Evolutionary conservation across 2,797 vertebrate species (phyloP), one percentile per base, ranked within the genome.

Genomic region (Sebastes melanostomus): DNA sequence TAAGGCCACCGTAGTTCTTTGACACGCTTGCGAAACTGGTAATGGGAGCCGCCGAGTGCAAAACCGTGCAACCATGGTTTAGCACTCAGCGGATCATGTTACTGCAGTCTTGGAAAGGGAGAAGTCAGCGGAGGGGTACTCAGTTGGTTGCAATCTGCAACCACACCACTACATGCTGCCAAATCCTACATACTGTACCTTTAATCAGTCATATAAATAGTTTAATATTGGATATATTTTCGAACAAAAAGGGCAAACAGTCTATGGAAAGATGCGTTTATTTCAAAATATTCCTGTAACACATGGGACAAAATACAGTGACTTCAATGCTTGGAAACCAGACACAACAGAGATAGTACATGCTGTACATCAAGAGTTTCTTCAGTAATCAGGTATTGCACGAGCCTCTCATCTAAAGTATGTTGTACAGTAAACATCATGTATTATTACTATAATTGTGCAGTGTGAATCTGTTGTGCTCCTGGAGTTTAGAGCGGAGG

Each of bases 261-360:
- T 82, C 55, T 90, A 86, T 92, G 90, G 87, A 92, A 95, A 94
- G 86, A 91, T 89, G 80, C 72, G 54, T 95, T 94, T 94, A 94
- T 93, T 94, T 93, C 77, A 95, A 95, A 94, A 95, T 94, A 94
- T 89, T 92, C 84, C 72, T 50, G 66, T 85, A 66, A 91, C 83
- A 92, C 84, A 88, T 91, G 30, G 80, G 87, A 88, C 80, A 86
- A 91, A 92, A 89, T 81, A 87, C 65, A 76, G n/a, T 86, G 72
- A 89, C 75, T 87, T 75, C 73, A 82, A 89, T 66, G 83, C 75
- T 83, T 71, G 60, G 78, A 91, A 81, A 88, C 74, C 66, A 73
- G 81, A 91, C 91, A 94, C 69, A 72, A 91, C 63, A 87, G 72
- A 89, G 77, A 89, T 52, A 86, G 62, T 78, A 85, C 93, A 94